Evolutionary conservation across 2,113 vertebrate genomes (phyloP), one percentile per base, ranked within the genome.

Genomic region (Lynx canadensis): DNA sequence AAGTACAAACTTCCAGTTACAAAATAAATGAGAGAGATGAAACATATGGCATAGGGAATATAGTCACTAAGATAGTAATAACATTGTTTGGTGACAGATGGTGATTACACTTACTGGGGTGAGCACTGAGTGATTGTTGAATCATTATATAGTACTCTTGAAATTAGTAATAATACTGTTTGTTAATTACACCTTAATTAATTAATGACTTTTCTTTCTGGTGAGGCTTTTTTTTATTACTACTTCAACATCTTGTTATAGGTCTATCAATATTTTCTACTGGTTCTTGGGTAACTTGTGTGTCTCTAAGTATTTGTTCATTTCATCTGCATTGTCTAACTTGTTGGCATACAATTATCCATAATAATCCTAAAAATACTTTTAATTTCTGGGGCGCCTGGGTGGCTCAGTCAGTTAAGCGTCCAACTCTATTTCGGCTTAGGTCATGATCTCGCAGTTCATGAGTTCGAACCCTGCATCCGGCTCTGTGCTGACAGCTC

Each of bases 211-310:
- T 94, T 74, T 89, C 52, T 74, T 89, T 83, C 68, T 90, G 66
- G n/a, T 27, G 74, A 78, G 41, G 41, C 36, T 78, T 66, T 76
- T 76, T 82, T 90, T 84, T 36, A 84, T 57, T 90, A 45, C 25
- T 84, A 80, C 84, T 95, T 71, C 78, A 89, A 9, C 50, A 76
- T 71, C 25, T 93, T 74, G n/a, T 90, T 84, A 84, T 9, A 90
- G 60, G 38, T 60, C 38, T 57, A 33, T 63, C 81, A 31, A 65
- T 57, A 91, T 84, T 84, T 95, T 66, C 69, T 55, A 78, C 50
- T 60, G 23, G 23, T 68, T 73, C 41, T 50, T 73, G 52, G 25
- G 41, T 82, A 48, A 89, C 82, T 73, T 73, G 6, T 60, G 3
- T 69, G 19, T 94, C 80, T 82, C 65, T 38, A 33, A 38, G 78